Base-by-base conservation (phyloP, 2,888 invertebrate species). In the Leistus spinibarbis region DNA sequence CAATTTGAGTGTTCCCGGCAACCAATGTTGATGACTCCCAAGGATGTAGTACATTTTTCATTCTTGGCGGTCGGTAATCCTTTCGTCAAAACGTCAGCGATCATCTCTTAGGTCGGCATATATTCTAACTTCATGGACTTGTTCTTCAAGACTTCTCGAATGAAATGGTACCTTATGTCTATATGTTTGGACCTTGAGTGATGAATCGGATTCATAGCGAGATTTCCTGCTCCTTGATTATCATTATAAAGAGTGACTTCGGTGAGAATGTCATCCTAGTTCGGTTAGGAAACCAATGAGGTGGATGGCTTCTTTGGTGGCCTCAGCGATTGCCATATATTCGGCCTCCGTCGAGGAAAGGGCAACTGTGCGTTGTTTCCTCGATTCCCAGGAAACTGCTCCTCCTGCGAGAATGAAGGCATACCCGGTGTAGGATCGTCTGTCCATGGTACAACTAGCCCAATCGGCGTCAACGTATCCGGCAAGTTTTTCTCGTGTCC, bases 171-270 rank as follows among this genome's bases (percentile, higher is more conserved):
- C 20, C 78, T 66, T 2, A 78, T 77, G 24, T 77, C 76, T 56
- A 78, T 78, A 65, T 78, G 77, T 54, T 79, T 79, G 0, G 76
- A 66, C 53, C 77, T 62, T 9, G 62, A n/a, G 53, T 79, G 78
- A 20, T 64, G 76, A 0, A 78, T 74, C 0, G 77, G 77, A 67
- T 79, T 77, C 0, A 56, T 72, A 0, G 76, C 77, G 2, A 79
- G 60, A 23, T 56, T 74, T 60, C 63, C 74, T 0, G 78, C 77
- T 0, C 77, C 69, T 20, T 77, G 77, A 27, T 79, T 79, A 66
- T 78, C 78, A 20, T 76, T 65, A 54, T 63, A 76, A 5, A 78
- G 5, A 1, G 54, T 27, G 9, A 54, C 1, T 16, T 27, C 16
- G n/a, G 60, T 13, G 2, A 74, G 9, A n/a, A n/a, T 9, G 2